phyloP scores from a whole-genome alignment of 2,113 vertebrate species.

The Etheostoma spectabile region DNA sequence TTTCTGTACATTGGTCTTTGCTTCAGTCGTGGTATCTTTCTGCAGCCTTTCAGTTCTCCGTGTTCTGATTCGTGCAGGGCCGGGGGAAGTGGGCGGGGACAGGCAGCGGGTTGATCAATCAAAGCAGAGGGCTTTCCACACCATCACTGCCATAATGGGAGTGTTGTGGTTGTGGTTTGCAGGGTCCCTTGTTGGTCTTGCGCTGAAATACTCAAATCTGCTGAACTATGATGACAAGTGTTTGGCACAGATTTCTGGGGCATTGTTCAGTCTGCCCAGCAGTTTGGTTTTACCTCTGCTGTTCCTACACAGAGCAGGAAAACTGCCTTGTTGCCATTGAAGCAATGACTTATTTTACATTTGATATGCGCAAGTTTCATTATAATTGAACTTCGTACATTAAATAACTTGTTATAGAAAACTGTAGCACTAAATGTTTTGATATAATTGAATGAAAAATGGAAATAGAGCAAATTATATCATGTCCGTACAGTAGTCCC shows the following conservation, averaged over 20 bases:
- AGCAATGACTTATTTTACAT: too few species aligned
- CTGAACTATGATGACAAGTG: rapidly evolving
- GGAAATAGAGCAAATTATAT: too few species aligned
- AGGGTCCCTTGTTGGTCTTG: background rate
- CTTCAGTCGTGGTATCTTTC: too few species aligned
- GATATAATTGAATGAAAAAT: too few species aligned
- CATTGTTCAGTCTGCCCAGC: background rate
- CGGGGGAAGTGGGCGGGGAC: too few species aligned
- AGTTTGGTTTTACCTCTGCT: conserved; percentile 15
- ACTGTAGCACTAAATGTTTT: too few species aligned
- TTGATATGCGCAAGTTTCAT: background rate
- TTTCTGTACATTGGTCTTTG: too few species aligned
- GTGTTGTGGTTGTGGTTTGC: background rate
- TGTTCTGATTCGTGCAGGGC: too few species aligned
- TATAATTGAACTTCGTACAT: background rate
- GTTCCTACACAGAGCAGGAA: background rate
- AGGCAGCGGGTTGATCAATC: background rate
- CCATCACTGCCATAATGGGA: conserved; percentile 2
- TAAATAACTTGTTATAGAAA: too few species aligned
- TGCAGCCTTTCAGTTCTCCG: too few species aligned
- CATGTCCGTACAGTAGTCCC: too few species aligned
- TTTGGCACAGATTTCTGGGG: rapidly evolving
- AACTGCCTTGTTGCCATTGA: background rate
- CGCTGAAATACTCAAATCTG: rapidly evolving
- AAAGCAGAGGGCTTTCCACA: conserved; percentile 50